Percentiles rank a stretch among this genome's conserved stretches.
Conservation (phyloP, 2,797 vertebrate genomes). For the Euthynnus affinis region DNA sequence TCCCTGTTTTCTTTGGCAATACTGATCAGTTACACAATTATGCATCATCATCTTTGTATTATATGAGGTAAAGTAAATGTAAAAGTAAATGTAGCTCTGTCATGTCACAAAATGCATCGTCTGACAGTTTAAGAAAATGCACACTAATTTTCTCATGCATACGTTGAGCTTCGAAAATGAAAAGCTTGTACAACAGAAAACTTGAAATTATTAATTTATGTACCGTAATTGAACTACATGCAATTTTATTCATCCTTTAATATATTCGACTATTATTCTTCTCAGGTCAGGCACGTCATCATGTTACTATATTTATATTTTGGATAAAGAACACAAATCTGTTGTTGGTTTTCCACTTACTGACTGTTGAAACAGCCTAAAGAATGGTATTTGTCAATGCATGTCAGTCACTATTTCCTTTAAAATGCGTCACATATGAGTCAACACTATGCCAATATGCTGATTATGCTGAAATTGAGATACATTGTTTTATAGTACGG, state of each 20-base stretch:
- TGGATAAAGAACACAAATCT: background rate
- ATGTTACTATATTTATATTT: background rate
- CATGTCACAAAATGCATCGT: background rate
- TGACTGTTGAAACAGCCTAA: background rate
- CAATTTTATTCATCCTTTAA: background rate
- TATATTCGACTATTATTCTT: too few species aligned
- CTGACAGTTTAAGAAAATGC: too few species aligned
- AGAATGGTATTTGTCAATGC: background rate
- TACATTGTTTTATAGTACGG: background rate
- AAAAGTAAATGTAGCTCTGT: too few species aligned
- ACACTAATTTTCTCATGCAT: background rate
- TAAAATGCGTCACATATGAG: constrained; percentile 18
- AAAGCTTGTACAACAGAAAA: background rate
- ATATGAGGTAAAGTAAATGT: too few species aligned
- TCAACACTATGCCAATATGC: background rate
- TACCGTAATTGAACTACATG: background rate
- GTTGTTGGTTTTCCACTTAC: background rate
- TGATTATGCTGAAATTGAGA: background rate
- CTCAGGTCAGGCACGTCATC: background rate
- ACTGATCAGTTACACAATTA: too few species aligned
- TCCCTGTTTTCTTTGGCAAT: too few species aligned
- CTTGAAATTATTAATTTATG: background rate
- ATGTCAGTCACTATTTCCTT: background rate
- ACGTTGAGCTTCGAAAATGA: background rate
- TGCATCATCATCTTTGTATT: too few species aligned